phyloP scores from a whole-genome alignment of 2,797 vertebrate species.

The Acrossocheilus wenchowensis region DNA sequence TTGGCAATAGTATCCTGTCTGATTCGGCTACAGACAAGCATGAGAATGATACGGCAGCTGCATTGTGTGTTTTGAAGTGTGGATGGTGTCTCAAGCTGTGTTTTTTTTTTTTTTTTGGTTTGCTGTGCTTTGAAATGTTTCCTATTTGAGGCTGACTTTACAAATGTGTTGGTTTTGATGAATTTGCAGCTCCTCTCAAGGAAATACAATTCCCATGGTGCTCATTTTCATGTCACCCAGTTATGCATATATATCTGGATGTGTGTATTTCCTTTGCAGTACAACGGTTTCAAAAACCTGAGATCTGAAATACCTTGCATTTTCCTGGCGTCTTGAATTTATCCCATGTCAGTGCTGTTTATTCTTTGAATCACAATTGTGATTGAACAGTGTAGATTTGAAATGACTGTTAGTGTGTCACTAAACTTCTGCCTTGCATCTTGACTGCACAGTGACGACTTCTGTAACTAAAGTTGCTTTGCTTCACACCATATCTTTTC shows the following conservation, averaged over 20 bases:
- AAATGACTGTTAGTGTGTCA: constrained; percentile 7
- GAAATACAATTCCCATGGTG: constrained; percentile 7
- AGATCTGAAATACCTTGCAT: constrained; percentile 17
- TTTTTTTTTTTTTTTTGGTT: constrained; percentile 4
- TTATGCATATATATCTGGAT: neutral
- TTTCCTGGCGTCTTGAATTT: constrained; percentile 3
- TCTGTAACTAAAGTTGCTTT: neutral
- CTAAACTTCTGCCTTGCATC: constrained; percentile 34
- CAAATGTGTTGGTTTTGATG: constrained; percentile 1
- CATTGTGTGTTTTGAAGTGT: constrained; percentile 26
- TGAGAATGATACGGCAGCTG: constrained; percentile 43
- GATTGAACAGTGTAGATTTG: neutral
- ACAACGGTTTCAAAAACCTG: neutral
- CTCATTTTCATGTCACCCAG: neutral
- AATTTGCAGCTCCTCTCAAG: neutral
- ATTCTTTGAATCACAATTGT: neutral
- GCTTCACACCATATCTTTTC: constrained; percentile 5
- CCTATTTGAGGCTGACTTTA: neutral
- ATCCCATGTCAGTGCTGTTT: neutral
- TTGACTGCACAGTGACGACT: neutral
- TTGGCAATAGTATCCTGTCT: constrained; percentile 52
- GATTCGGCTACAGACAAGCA: constrained; percentile 33
- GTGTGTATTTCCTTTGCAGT: constrained; percentile 23
- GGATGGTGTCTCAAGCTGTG: neutral
- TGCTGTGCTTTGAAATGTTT: constrained; percentile 30